phyloP scores from a whole-genome alignment of 2,888 invertebrate species.

The Amphipyra tragopoginis region DNA sequence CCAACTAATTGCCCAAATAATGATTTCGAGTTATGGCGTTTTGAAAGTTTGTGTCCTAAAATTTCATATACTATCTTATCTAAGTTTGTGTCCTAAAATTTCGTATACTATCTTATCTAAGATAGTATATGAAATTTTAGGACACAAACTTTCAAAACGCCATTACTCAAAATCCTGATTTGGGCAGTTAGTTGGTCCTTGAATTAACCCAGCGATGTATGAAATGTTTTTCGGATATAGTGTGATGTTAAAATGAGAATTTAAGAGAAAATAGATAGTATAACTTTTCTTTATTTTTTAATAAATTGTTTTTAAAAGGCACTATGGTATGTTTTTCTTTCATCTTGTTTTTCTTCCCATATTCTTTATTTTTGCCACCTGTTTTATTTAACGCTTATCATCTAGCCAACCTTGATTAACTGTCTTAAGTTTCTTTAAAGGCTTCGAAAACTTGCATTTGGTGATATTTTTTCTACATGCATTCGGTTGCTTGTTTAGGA shows the following conservation, averaged over 20 bases:
- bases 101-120: too few relatives aligned
- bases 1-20: too few relatives aligned
- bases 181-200: too few relatives aligned
- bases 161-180: too few relatives aligned
- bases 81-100: too few relatives aligned
- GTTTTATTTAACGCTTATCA: conserved; percentile 1
- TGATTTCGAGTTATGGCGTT: too few relatives aligned
- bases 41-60: too few relatives aligned
- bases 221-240: conserved; percentile 44
- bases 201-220: too few relatives aligned
- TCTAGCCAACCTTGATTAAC: conserved; percentile 57
- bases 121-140: too few relatives aligned
- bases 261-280: conserved; percentile 9
- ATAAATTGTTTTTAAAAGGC: conserved; percentile 43
- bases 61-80: too few relatives aligned
- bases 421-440: conserved; percentile 6
- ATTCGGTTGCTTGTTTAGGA: conserved; percentile 51
- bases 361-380: too few relatives aligned
- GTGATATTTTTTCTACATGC: conserved; percentile 47
- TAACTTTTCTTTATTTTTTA: conserved; percentile 28
- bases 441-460: conserved; percentile 37
- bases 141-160: too few relatives aligned
- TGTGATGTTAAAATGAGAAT: conserved; percentile 35
- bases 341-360: conserved; percentile 9
- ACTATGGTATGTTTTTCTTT: conserved; percentile 47